These are phyloP conservation scores for Muscicapa adusta DNA, from an alignment of 2,113 vertebrate species.

Conservation along the genomic window DNA sequence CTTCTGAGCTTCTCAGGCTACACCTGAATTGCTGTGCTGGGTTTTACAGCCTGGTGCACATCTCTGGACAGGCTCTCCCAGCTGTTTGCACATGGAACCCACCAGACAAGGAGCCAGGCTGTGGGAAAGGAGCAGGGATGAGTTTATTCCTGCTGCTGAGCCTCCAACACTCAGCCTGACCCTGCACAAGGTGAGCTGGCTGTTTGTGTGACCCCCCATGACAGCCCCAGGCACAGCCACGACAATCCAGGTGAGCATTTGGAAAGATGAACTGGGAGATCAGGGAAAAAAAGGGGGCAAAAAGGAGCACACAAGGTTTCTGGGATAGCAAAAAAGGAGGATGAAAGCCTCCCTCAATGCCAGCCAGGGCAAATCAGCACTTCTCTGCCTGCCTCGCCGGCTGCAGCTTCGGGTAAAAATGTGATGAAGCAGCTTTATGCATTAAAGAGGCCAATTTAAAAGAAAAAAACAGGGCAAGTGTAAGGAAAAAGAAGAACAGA, in stretches of 20 bases:
- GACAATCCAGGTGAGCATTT: neutral
- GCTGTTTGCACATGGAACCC: neutral
- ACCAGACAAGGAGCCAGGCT: neutral
- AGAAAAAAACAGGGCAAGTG: conserved; percentile 25
- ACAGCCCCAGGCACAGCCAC: neutral
- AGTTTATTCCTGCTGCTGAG: neutral
- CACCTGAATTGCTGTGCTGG: neutral
- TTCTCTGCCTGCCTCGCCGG: neutral
- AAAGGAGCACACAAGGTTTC: accelerated
- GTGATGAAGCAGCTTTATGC: conserved; percentile 45
- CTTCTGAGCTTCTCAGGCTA: neutral
- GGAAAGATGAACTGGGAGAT: neutral
- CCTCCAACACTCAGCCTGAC: neutral
- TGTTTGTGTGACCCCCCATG: accelerated
- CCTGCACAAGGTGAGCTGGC: neutral
- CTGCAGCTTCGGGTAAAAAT: neutral
- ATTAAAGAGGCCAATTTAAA: conserved; percentile 41
- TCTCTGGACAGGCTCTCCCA: neutral
- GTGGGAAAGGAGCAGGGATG: neutral
- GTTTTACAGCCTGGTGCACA: neutral
- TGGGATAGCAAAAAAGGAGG: neutral
- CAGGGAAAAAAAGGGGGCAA: accelerated
- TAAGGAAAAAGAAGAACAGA: conserved; percentile 46
- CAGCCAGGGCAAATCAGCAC: neutral
- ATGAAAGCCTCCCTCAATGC: neutral